Conservation (phyloP, 2,113 vertebrate species). For the Physeter macrocephalus region DNA sequence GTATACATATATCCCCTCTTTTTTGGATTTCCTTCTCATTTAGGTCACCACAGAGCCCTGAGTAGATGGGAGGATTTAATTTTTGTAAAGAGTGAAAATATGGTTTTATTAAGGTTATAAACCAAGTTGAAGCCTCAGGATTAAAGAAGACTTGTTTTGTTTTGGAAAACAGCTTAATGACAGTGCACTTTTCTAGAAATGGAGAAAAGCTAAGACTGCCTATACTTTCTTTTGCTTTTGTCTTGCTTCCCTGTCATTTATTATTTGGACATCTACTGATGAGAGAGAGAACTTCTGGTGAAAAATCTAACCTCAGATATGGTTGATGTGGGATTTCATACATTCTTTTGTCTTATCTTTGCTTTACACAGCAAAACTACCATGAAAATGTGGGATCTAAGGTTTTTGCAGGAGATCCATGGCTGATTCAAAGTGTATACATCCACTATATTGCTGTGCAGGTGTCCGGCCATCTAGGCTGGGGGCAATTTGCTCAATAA, state of each 20-base stretch:
- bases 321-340: neutral
- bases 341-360: neutral
- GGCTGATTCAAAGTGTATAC: neutral
- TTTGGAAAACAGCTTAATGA: neutral
- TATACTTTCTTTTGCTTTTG: neutral
- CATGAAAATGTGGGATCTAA: neutral
- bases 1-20: too few species aligned
- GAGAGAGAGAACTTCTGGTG: neutral
- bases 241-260: neutral
- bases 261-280: neutral
- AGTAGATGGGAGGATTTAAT: neutral
- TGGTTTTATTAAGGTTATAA: conserved; percentile 39
- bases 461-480: neutral
- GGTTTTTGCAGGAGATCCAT: neutral
- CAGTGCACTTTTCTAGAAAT: neutral
- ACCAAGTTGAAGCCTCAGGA: neutral
- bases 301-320: conserved; percentile 7
- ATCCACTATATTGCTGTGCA: neutral
- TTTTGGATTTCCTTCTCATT: too few species aligned
- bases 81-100: conserved; percentile 40
- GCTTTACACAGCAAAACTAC: neutral
- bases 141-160: conserved; percentile 12
- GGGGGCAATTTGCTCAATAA: neutral
- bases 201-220: neutral
- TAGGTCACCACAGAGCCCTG: too few species aligned